These are phyloP conservation scores for Scomber colias DNA, from an alignment of 2,113 vertebrate genomes.

Conservation along the genomic window DNA sequence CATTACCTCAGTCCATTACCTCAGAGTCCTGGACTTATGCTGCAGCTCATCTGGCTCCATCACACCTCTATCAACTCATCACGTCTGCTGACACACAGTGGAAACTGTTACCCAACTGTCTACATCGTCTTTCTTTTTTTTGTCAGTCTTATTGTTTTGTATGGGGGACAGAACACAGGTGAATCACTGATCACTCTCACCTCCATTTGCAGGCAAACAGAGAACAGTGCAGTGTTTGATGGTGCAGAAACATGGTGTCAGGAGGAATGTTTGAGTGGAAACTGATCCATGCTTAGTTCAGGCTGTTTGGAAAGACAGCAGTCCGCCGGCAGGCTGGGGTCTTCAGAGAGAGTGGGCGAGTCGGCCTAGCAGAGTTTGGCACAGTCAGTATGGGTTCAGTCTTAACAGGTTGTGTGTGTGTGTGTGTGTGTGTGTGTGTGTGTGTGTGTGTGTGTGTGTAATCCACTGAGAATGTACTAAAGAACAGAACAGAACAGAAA, in stretches of 20 bases:
- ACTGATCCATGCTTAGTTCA: constrained; percentile 39
- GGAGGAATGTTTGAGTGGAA: constrained; percentile 42
- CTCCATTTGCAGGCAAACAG: constrained; percentile 18
- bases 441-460: neutral
- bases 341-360: constrained; percentile 49
- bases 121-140: neutral
- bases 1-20: constrained; percentile 27
- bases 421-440: neutral
- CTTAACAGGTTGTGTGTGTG: neutral
- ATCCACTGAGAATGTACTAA: neutral
- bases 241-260: constrained; percentile 30
- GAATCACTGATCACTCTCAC: constrained; percentile 7
- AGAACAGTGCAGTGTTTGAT: constrained; percentile 15
- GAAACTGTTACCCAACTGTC: neutral
- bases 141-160: constrained; percentile 3
- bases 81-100: neutral
- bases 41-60: constrained; percentile 26
- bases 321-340: constrained; percentile 38
- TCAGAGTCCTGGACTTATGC: constrained; percentile 5
- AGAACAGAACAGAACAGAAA: constrained; percentile 12
- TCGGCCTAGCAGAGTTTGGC: constrained; percentile 42
- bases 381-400: constrained; percentile 21
- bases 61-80: neutral
- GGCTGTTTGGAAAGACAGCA: constrained; percentile 50
- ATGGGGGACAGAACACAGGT: neutral